These are phyloP conservation scores for Scomberomorus guttatus DNA, from an alignment of 2,797 vertebrate species.

Conservation along the genomic window DNA sequence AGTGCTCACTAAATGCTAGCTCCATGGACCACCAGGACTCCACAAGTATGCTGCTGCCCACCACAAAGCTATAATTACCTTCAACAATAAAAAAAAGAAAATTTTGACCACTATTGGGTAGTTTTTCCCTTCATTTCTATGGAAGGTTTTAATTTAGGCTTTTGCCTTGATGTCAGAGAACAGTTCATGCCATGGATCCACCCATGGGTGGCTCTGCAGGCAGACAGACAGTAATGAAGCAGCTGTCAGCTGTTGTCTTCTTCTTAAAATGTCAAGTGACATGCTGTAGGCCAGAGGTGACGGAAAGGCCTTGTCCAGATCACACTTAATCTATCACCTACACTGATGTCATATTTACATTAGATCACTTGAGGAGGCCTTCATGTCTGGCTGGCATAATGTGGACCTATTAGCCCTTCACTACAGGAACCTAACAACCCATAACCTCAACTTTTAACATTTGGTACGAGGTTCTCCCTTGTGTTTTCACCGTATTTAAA, in stretches of 20 bases:
- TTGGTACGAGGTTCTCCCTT: background rate
- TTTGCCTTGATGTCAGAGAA: slow-evolving; percentile 62
- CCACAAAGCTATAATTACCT: slow-evolving; percentile 78
- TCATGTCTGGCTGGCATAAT: background rate
- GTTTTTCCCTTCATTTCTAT: slow-evolving; percentile 62
- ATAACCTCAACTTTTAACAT: background rate
- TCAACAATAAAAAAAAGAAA: slow-evolving; percentile 69
- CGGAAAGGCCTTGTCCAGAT: background rate
- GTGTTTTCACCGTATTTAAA: background rate
- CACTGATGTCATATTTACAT: no score
- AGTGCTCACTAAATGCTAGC: slow-evolving; percentile 75
- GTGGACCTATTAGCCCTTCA: background rate
- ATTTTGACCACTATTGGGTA: slow-evolving; percentile 63
- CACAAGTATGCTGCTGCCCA: slow-evolving; percentile 68
- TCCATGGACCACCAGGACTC: slow-evolving; percentile 64
- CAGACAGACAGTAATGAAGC: slow-evolving; percentile 23
- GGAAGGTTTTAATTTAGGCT: slow-evolving; percentile 70
- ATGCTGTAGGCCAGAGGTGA: slow-evolving; percentile 1
- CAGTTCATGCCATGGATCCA: slow-evolving; percentile 40
- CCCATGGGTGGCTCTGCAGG: slow-evolving; percentile 41
- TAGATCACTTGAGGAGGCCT: background rate
- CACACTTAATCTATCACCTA: background rate
- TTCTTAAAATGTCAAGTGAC: slow-evolving; percentile 22
- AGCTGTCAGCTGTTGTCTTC: slow-evolving; percentile 36
- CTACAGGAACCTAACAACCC: background rate